These are phyloP conservation scores for Siphamia tubifer DNA, from an alignment of 2,113 vertebrate species.

Conservation along the genomic window DNA sequence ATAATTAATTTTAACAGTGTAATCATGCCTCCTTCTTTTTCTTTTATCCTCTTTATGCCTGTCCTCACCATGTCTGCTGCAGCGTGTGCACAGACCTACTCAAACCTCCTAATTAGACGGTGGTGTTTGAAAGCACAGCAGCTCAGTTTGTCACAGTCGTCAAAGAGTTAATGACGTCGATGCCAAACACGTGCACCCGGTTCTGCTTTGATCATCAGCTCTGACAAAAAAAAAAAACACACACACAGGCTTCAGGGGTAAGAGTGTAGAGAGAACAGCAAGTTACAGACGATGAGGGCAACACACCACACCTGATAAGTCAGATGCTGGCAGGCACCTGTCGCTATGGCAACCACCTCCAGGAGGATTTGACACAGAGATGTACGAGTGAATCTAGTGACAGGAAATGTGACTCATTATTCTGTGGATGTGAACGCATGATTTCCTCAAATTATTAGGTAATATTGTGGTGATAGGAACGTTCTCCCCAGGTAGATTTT, in stretches of 20 bases:
- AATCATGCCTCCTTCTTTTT: too few species aligned
- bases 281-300: not conserved
- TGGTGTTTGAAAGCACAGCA: not conserved
- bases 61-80: not conserved
- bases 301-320: not conserved
- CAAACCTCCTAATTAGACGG: not conserved
- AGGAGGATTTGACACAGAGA: slow-evolving; percentile 12
- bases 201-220: not conserved
- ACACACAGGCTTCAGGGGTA: not conserved
- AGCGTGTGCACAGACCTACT: not conserved
- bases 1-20: too few species aligned
- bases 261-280: not conserved
- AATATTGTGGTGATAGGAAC: too few species aligned
- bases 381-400: slow-evolving; percentile 30
- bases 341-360: slow-evolving; percentile 58
- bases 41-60: too few species aligned
- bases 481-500: too few species aligned
- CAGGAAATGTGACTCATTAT: slow-evolving; percentile 7
- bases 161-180: not conserved
- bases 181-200: not conserved
- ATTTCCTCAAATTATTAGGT: too few species aligned
- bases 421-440: not conserved
- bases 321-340: slow-evolving; percentile 11
- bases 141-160: not conserved
- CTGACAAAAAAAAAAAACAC: not conserved